These are phyloP conservation scores for Tigriopus californicus DNA, from an alignment of 2,888 invertebrate genomes.

Conservation along the genomic window DNA sequence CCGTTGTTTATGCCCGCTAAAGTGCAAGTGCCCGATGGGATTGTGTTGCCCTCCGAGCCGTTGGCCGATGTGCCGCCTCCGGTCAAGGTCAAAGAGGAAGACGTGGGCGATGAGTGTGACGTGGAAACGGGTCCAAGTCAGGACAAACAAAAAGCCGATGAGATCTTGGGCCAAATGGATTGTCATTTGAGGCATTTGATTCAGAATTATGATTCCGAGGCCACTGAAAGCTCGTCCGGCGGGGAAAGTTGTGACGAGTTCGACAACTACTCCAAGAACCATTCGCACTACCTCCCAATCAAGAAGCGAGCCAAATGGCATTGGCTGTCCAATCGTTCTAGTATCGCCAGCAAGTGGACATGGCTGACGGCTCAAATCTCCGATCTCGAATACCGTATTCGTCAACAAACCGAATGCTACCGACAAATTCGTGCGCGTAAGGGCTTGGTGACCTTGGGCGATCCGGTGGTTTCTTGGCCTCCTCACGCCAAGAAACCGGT, in stretches of 20 bases:
- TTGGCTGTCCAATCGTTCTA: slow-evolving; percentile 49
- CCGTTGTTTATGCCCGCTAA: background rate
- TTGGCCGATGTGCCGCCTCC: background rate
- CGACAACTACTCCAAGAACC: slow-evolving; percentile 21
- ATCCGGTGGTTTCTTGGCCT: slow-evolving; percentile 1
- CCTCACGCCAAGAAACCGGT: slow-evolving; percentile 21
- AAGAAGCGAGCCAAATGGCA: slow-evolving; percentile 28
- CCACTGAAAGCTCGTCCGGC: slow-evolving; percentile 79
- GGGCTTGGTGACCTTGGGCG: slow-evolving; percentile 32
- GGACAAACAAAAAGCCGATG: background rate
- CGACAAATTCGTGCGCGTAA: slow-evolving; percentile 36
- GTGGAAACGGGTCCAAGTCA: background rate
- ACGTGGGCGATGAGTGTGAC: background rate
- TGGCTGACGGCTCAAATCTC: slow-evolving; percentile 84
- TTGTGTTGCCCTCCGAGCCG: background rate
- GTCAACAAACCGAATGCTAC: slow-evolving; percentile 64
- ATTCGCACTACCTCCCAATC: slow-evolving; percentile 19
- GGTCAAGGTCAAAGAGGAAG: slow-evolving; percentile 1
- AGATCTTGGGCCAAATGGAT: background rate
- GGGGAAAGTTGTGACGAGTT: slow-evolving; percentile 85
- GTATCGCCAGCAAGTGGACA: slow-evolving; percentile 66
- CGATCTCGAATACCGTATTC: slow-evolving; percentile 73
- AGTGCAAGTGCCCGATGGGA: background rate
- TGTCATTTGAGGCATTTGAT: background rate
- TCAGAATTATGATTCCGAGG: slow-evolving; percentile 51